Evolutionary conservation across 92 coral and sea anemone genomes (phyloP), one percentile per base, ranked within the genome.

Genomic region (Isaurus tuberculatus): DNA sequence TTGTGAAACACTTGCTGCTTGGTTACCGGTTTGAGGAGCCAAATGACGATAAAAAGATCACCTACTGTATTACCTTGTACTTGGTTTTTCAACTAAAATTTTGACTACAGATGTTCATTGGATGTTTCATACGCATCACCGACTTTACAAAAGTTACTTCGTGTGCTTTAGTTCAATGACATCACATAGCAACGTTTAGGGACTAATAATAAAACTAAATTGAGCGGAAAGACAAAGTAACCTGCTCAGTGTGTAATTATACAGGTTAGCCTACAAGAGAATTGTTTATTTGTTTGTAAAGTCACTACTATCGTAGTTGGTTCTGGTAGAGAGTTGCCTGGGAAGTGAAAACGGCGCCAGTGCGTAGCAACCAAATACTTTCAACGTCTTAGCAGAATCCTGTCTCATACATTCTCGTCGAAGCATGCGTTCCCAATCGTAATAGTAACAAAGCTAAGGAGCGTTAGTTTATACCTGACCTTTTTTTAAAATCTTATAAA

Each of bases 21-120:
- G 69, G n/a, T 34, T 20, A 77, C 82, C 46, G 82, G 60, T 30
- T 60, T 25, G 70, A 61, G 27, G 20, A 58, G 67, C 20, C 67
- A 26, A 20, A 17, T 43, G 15, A 20, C 15, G 51, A 77, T 36
- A 58, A 15, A 58, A 65, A 60, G 31, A 49, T 26, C 34, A 77
- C 49, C 20, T 77, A 44, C 9, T 77, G 82, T 11, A 32, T 58
- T 34, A 22, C 29, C 6, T 25, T 9, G 55, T 58, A 77, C 33
- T 26, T 77, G 82, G 23, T 51, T 5, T 77, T 58, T 57, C 31
- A 29, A 77, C 51, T 30, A 77, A 36, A 34, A 48, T 77, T 77
- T 57, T 57, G 37, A 32, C 29, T 57, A 77, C 82, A 77, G 82
- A 77, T 77, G 82, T 77, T 77, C 82, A 26, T 28, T 46, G 22